phyloP scores from a whole-genome alignment of 2,113 vertebrate genomes.

The Chamaetylas fuelleborni region DNA sequence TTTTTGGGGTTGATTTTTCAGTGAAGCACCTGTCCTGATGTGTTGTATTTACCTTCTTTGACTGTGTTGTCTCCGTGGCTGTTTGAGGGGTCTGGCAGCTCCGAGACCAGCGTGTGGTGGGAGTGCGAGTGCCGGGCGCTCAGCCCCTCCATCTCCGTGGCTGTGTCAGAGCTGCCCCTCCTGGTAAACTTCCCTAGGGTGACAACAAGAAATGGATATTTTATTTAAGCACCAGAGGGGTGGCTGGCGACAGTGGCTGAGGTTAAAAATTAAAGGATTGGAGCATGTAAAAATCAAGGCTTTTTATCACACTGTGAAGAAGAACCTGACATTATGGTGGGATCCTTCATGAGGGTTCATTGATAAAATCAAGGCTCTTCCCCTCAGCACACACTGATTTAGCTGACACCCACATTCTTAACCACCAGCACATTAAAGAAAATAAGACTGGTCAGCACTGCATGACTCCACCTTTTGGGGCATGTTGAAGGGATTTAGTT shows the following conservation, averaged over 20 bases:
- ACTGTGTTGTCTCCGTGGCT: conserved; percentile 93
- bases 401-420: neutral
- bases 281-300: neutral
- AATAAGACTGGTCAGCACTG: neutral
- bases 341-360: fast-evolving
- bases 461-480: neutral
- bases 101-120: conserved; percentile 89
- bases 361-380: neutral
- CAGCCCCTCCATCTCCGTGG: conserved; percentile 91
- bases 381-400: neutral
- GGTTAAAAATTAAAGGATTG: neutral
- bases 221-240: neutral
- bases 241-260: neutral
- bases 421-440: neutral
- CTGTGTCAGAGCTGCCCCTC: conserved; percentile 90
- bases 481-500: neutral
- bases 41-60: conserved; percentile 81
- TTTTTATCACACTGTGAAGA: neutral
- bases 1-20: neutral
- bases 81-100: conserved; percentile 92
- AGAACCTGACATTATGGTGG: neutral
- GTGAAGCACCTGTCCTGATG: neutral
- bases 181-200: conserved; percentile 89
- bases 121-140: conserved; percentile 91
- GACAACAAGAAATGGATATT: neutral